Evolutionary conservation across 2,888 invertebrate genomes (phyloP).

Genomic region (Macrosiphum euphorbiae): DNA sequence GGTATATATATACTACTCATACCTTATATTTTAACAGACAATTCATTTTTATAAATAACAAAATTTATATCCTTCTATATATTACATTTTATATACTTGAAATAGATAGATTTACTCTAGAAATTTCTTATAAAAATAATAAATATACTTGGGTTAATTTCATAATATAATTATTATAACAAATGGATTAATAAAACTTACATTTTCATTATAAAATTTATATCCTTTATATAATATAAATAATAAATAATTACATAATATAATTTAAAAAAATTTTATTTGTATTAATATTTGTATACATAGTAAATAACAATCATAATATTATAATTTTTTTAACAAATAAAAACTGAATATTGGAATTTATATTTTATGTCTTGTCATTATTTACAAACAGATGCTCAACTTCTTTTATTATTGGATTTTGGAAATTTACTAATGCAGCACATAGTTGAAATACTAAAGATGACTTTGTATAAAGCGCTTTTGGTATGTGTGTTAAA

Average conservation of each 20-base stretch:
- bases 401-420: background rate
- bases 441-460: background rate
- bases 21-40: constrained; percentile 13
- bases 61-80: too few species aligned
- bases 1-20: too few species aligned
- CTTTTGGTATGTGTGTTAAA: background rate
- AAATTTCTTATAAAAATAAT: too few species aligned
- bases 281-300: background rate
- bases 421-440: constrained; percentile 9
- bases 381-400: background rate
- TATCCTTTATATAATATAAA: too few species aligned
- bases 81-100: too few species aligned
- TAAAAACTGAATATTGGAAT: too few species aligned
- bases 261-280: background rate
- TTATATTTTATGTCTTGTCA: too few species aligned
- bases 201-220: too few species aligned
- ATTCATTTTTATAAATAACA: background rate
- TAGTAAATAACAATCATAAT: background rate
- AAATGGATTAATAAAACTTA: too few species aligned
- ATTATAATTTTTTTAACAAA: background rate
- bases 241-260: too few species aligned
- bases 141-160: background rate
- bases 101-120: too few species aligned
- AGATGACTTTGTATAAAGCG: background rate
- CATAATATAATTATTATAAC: background rate